These are phyloP conservation scores for Serinus canaria DNA, from an alignment of 2,113 vertebrate genomes.

Conservation along the genomic window DNA sequence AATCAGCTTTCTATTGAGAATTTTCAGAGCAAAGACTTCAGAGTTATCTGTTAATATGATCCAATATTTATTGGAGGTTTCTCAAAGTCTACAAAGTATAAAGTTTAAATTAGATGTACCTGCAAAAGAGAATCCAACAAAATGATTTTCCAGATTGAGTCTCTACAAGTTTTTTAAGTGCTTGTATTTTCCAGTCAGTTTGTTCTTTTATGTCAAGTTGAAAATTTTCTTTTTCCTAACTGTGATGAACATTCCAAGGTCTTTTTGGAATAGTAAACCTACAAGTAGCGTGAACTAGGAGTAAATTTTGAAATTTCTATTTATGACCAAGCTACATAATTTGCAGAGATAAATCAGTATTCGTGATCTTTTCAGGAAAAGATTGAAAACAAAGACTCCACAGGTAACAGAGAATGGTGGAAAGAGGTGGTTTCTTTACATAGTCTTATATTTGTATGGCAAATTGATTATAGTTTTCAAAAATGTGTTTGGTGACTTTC, in stretches of 20 bases:
- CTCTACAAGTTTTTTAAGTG: background rate
- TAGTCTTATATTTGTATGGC: background rate
- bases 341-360: constrained; percentile 54
- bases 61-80: background rate
- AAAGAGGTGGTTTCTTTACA: background rate
- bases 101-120: background rate
- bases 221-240: constrained; percentile 15
- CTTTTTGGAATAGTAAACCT: background rate
- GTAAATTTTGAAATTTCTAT: background rate
- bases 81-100: background rate
- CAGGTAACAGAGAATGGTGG: constrained; percentile 53
- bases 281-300: background rate
- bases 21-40: background rate
- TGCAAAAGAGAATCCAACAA: constrained; percentile 12
- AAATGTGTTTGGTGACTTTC: background rate
- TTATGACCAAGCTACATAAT: constrained; percentile 29
- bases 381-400: constrained; percentile 51
- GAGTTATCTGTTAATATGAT: background rate
- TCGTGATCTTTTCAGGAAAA: constrained; percentile 55
- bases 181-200: constrained; percentile 63
- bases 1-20: background rate
- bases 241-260: background rate
- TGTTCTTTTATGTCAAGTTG: constrained; percentile 39
- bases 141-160: background rate
- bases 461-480: background rate